phyloP scores from a whole-genome alignment of 2,113 vertebrate genomes.

The Suncus etruscus region DNA sequence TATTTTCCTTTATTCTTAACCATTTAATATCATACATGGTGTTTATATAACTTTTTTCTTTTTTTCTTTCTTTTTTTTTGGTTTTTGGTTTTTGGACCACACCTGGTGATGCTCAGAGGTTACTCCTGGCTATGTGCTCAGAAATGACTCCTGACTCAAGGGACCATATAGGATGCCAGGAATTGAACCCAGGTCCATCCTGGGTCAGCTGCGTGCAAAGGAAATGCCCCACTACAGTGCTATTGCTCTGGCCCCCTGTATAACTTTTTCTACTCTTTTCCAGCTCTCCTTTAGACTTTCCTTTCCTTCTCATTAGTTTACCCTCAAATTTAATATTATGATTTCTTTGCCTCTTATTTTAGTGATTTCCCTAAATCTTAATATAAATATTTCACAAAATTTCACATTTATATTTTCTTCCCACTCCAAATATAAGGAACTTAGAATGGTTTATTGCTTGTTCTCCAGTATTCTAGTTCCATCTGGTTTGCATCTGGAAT shows the following conservation, averaged over 20 bases:
- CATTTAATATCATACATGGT: not conserved
- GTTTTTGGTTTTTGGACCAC: too few species aligned
- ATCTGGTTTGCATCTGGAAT: not conserved
- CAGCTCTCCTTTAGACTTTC: not conserved
- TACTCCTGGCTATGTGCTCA: too few species aligned
- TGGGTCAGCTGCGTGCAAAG: too few species aligned
- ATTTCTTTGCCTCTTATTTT: not conserved
- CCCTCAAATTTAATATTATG: not conserved
- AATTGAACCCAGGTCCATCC: too few species aligned
- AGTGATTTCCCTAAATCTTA: conserved; percentile 7
- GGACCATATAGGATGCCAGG: too few species aligned
- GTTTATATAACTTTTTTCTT: not conserved
- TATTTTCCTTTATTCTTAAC: not conserved
- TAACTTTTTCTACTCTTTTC: too few species aligned
- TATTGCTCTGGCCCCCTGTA: too few species aligned
- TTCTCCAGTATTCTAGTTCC: not conserved
- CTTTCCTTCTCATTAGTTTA: not conserved
- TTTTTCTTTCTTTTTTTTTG: too few species aligned
- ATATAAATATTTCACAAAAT: not conserved
- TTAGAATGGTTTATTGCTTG: conserved; percentile 3
- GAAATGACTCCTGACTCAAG: too few species aligned
- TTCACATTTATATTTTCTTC: conserved; percentile 9
- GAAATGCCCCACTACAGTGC: too few species aligned
- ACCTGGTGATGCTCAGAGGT: too few species aligned
- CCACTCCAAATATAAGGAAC: not conserved